Percentiles rank a stretch among this genome's conserved stretches.
These are phyloP conservation scores for Tanypteryx hageni DNA, from an alignment of 2,888 invertebrate species.

Conservation along the genomic window DNA sequence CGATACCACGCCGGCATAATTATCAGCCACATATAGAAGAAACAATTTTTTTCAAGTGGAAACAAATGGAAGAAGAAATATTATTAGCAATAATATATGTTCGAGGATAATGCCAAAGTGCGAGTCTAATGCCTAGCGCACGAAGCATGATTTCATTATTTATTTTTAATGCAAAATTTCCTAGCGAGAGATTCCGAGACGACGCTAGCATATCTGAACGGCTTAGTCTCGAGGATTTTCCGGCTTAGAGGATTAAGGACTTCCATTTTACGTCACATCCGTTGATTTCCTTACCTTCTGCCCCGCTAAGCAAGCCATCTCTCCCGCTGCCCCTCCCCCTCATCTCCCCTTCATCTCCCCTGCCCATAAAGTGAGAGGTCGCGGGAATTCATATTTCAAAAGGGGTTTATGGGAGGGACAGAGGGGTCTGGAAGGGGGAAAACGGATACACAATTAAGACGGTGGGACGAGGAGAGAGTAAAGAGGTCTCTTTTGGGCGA, in stretches of 20 bases:
- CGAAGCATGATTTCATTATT: too few species aligned
- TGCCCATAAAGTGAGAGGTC: not conserved
- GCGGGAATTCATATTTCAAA: not conserved
- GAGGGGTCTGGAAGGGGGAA: not conserved
- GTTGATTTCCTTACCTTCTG: not conserved
- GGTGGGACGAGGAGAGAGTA: not conserved
- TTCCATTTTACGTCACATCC: not conserved
- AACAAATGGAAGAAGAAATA: too few species aligned
- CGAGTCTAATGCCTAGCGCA: too few species aligned
- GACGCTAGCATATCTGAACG: not conserved
- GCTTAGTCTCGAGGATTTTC: not conserved
- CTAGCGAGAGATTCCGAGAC: not conserved
- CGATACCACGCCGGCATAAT: too few species aligned
- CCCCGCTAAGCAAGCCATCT: not conserved
- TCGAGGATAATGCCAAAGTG: too few species aligned
- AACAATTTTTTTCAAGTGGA: too few species aligned
- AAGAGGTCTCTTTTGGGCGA: not conserved
- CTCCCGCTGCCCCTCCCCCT: not conserved
- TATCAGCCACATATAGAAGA: too few species aligned
- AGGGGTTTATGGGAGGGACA: not conserved
- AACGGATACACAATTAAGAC: slow-evolving; percentile 13
- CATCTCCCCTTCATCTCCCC: not conserved
- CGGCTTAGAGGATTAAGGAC: not conserved
- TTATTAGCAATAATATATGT: too few species aligned
- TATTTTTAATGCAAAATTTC: not conserved